Base-by-base conservation (phyloP, 1,140 invertebrate species). In the Vanessa atalanta region DNA sequence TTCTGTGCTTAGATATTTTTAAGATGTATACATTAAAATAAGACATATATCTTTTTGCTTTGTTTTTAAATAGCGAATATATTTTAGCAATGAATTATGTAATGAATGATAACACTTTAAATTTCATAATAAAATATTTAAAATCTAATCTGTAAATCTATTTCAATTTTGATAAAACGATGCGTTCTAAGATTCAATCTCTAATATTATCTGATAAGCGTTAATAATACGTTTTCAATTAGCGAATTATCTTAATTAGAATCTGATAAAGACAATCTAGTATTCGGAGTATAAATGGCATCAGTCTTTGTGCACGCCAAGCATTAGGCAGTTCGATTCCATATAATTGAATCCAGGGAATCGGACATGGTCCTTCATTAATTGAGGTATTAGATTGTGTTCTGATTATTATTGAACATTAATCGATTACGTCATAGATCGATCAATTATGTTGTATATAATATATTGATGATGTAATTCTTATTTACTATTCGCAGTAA, bases 261-360 rank as follows among this genome's bases (percentile, higher is more conserved):
- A 75, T 78, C 67, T 51, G 73, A 75, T 75, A 78, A 78, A 69
- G 69, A 75, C 73, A 78, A 78, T 78, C 77, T 75, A 75, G 73
- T 78, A 75, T 75, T 78, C 65, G 70, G n/a, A 65, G 60, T 55
- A 72, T 78, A 75, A 75, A 78, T 75, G 77, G 68, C 63, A 63
- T 63, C 48, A 71, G 72, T 63, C 65, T 73, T 73, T 76, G 68
- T 73, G 70, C 72, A 80, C 83, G 85, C 82, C 82, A 82, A 72
- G 73, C 65, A 64, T 79, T 88, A 89, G 87, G 14, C 87, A 83
- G 87, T 78, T 80, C 70, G 79, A 77, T 77, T 81, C 79, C 79
- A 78, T 77, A 79, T 88, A 88, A 87, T 87, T 85, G 81, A 86
- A 79, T 82, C 79, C 51, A 78, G 57, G 57, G 14, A 61, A 61